phyloP scores from a whole-genome alignment of 2,888 invertebrate species.

The Clostera curtula region DNA sequence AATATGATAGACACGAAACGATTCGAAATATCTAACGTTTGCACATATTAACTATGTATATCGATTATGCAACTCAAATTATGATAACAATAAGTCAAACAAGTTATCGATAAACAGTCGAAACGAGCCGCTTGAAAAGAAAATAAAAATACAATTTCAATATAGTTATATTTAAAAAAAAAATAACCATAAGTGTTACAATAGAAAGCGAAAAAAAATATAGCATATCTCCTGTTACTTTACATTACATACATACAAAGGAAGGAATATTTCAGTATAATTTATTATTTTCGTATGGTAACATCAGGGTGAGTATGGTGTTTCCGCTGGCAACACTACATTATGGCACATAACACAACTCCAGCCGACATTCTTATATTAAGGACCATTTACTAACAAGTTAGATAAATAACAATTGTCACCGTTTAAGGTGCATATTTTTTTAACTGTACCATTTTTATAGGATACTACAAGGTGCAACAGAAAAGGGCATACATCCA shows the following conservation, averaged over 20 bases:
- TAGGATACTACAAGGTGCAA: too few species aligned
- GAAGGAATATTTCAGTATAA: constrained; percentile 37
- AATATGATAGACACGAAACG: too few species aligned
- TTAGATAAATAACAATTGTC: constrained; percentile 4
- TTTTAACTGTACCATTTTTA: too few species aligned
- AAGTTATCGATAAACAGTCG: constrained; percentile 54
- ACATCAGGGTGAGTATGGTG: constrained; percentile 65
- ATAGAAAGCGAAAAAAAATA: constrained; percentile 64
- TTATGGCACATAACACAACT: constrained; percentile 67
- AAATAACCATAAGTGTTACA: constrained; percentile 50
- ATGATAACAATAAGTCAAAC: too few species aligned
- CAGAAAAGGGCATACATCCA: too few species aligned
- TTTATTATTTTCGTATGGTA: constrained; percentile 54
- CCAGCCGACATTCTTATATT: constrained; percentile 61
- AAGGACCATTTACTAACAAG: constrained; percentile 54
- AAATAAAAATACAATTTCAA: constrained; percentile 40
- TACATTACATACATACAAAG: constrained; percentile 41
- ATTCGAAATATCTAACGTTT: too few species aligned
- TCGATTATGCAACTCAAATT: too few species aligned
- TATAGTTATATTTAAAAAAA: constrained; percentile 56
- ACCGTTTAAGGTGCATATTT: too few species aligned
- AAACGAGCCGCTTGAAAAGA: constrained; percentile 39
- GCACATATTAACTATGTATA: too few species aligned
- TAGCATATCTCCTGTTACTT: constrained; percentile 49
- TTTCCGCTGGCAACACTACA: constrained; percentile 65